These are phyloP conservation scores for Psilanteris sp. DNA, from an alignment of 1,140 invertebrate species.

Conservation along the genomic window DNA sequence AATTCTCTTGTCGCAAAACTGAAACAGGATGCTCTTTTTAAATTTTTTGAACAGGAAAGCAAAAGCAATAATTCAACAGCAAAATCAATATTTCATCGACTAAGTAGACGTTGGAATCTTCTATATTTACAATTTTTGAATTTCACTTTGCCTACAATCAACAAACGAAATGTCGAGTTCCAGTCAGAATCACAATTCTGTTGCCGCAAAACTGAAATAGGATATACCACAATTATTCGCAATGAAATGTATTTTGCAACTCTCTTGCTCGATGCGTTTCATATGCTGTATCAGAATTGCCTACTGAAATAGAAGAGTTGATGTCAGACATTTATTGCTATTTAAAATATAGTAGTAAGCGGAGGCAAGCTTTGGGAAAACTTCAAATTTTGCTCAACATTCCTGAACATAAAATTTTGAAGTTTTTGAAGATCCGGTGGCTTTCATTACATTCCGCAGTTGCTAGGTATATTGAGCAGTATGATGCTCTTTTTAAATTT, in stretches of 20 bases:
- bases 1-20: no score
- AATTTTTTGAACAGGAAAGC: conserved; percentile 29
- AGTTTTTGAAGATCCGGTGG: conserved; percentile 28
- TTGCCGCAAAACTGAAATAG: no score
- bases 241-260: conserved; percentile 43
- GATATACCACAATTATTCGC: conserved; percentile 46
- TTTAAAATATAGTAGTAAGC: conserved; percentile 27
- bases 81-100: conserved; percentile 20
- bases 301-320: conserved; percentile 26
- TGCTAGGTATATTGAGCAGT: conserved; percentile 18
- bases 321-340: conserved; percentile 14
- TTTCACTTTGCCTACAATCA: conserved; percentile 19
- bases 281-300: conserved; percentile 7
- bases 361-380: neutral
- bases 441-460: conserved; percentile 25
- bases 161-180: conserved; percentile 21
- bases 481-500: conserved; percentile 24
- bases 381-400: conserved; percentile 19
- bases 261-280: conserved; percentile 23
- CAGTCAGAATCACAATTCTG: conserved; percentile 32
- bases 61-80: conserved; percentile 3
- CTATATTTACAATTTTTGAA: conserved; percentile 44
- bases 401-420: conserved; percentile 29
- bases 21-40: conserved; percentile 20
- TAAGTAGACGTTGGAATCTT: conserved; percentile 15